Percentiles rank a stretch among this genome's conserved stretches.
Conservation (phyloP, 2,888 invertebrate genomes). For the Andrena fulva region DNA sequence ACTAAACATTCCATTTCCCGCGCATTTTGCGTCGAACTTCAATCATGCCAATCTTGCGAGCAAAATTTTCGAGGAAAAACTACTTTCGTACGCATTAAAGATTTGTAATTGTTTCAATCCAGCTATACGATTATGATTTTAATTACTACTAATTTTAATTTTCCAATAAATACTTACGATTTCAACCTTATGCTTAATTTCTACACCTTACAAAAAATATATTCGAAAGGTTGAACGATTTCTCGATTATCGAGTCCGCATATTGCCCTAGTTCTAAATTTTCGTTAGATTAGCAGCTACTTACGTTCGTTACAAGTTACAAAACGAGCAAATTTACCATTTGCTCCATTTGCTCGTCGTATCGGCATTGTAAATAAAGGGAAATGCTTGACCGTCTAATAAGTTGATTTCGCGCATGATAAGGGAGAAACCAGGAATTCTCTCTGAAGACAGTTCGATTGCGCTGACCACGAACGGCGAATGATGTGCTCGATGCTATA, state of each 20-base stretch:
- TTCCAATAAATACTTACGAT: neutral
- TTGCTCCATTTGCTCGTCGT: slow-evolving; percentile 46
- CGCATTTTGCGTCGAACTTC: slow-evolving; percentile 21
- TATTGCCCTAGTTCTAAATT: slow-evolving; percentile 55
- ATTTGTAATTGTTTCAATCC: neutral
- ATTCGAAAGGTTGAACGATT: neutral
- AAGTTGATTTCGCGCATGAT: slow-evolving; percentile 37
- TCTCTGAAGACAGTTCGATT: neutral
- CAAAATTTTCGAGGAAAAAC: neutral
- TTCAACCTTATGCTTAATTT: neutral
- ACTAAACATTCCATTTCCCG: slow-evolving; percentile 32
- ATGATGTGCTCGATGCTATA: slow-evolving; percentile 24
- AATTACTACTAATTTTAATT: neutral
- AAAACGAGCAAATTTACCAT: slow-evolving; percentile 58
- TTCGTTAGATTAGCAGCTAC: slow-evolving; percentile 58
- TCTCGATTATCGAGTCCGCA: slow-evolving; percentile 6
- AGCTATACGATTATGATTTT: neutral
- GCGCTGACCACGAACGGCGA: neutral
- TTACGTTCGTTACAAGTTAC: slow-evolving; percentile 57
- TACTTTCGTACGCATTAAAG: neutral
- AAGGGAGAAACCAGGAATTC: slow-evolving; percentile 13
- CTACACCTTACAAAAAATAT: neutral
- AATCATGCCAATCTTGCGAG: slow-evolving; percentile 20
- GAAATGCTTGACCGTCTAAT: slow-evolving; percentile 17
- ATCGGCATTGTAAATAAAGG: slow-evolving; percentile 55